phyloP scores from a whole-genome alignment of 2,797 vertebrate genomes.

The Cetoscarus ocellatus region DNA sequence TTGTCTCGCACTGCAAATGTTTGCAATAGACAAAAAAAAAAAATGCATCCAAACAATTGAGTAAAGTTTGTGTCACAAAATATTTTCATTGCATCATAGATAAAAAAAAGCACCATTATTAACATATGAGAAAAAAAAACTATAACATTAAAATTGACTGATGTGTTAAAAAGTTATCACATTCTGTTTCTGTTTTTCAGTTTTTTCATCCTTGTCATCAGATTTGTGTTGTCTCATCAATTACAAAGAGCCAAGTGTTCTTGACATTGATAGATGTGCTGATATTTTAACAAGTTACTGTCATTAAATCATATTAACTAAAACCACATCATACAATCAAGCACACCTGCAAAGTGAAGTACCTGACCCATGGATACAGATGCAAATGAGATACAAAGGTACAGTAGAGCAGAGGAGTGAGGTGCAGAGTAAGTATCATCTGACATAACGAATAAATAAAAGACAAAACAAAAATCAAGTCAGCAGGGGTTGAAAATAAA shows the following conservation, averaged over 20 bases:
- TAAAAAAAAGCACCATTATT: too few species aligned
- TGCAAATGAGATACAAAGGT: neutral
- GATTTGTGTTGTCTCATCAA: too few species aligned
- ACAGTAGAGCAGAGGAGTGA: neutral
- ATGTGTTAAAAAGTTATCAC: neutral
- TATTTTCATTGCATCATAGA: too few species aligned
- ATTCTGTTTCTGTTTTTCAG: neutral
- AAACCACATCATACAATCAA: slow-evolving; percentile 31
- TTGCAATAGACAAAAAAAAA: too few species aligned
- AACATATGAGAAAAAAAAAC: too few species aligned
- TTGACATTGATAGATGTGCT: neutral
- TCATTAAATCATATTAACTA: slow-evolving; percentile 23
- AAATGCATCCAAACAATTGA: too few species aligned
- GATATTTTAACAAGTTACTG: slow-evolving; percentile 34
- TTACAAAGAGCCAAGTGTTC: neutral
- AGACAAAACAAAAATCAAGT: neutral
- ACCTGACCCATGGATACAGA: neutral
- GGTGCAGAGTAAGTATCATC: neutral
- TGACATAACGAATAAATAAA: slow-evolving; percentile 1
- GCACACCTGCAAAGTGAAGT: neutral
- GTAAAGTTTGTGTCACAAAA: too few species aligned
- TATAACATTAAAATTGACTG: too few species aligned
- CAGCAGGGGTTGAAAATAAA: slow-evolving; percentile 10
- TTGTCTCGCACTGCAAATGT: too few species aligned
- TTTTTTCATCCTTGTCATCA: too few species aligned